phyloP scores from a whole-genome alignment of 2,888 invertebrate species.

The Clanis bilineata region DNA sequence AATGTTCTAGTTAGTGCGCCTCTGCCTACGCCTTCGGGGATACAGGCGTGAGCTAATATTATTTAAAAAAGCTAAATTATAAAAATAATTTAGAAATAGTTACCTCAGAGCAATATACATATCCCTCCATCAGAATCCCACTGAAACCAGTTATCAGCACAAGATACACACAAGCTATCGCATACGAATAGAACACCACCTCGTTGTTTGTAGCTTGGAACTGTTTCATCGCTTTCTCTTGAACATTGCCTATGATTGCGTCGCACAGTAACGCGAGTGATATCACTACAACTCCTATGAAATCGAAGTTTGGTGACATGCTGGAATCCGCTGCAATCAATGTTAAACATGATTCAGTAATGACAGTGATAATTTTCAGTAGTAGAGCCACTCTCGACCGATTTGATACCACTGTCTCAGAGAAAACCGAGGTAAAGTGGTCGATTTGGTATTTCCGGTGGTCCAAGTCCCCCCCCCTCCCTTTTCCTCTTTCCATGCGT shows the following conservation, averaged over 20 bases:
- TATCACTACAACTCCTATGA: constrained; percentile 88
- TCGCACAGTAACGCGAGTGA: constrained; percentile 95
- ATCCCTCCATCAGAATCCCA: constrained; percentile 89
- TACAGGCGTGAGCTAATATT: too few species aligned
- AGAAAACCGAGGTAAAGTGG: too few species aligned
- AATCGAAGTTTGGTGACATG: constrained; percentile 88
- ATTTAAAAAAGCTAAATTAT: too few species aligned
- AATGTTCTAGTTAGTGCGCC: too few species aligned
- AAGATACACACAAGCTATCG: constrained; percentile 92
- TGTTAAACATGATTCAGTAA: constrained; percentile 9
- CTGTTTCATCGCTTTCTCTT: constrained; percentile 96
- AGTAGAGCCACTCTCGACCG: too few species aligned
- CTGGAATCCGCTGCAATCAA: constrained; percentile 85
- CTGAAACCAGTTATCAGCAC: constrained; percentile 86
- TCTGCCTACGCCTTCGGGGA: too few species aligned
- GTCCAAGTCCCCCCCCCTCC: too few species aligned
- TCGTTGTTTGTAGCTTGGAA: constrained; percentile 93
- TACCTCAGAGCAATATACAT: constrained; percentile 90
- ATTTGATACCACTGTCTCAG: too few species aligned
- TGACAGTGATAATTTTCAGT: too few species aligned
- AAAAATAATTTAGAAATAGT: neutral
- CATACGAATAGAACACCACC: constrained; percentile 96
- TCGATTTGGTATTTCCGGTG: too few species aligned
- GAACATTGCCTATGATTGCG: constrained; percentile 97
- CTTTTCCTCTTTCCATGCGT: too few species aligned